Evolutionary conservation across 1,140 invertebrate genomes (phyloP).

Genomic region (Drosophila setifemur): DNA sequence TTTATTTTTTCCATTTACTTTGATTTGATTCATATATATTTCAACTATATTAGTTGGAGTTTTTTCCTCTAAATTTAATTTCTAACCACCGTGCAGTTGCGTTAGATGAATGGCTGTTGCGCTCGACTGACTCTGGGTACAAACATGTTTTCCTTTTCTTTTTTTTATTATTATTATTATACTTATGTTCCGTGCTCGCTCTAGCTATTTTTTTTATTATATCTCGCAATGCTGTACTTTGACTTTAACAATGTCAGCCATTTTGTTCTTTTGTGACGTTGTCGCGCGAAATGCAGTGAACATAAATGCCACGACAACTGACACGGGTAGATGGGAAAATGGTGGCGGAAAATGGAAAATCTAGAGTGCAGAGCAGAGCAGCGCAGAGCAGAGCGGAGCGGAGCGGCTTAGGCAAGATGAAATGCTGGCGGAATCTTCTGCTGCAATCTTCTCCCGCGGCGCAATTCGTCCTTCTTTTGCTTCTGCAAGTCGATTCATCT

Average conservation of each 20-base stretch:
- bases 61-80: no score
- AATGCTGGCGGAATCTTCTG: not conserved
- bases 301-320: constrained; percentile 39
- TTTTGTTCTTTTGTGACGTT: constrained; percentile 61
- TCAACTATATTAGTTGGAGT: no score
- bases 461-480: constrained; percentile 36
- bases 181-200: not conserved
- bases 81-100: not conserved
- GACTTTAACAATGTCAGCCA: constrained; percentile 71
- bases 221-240: constrained; percentile 45
- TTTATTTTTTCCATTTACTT: not conserved
- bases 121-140: constrained; percentile 2
- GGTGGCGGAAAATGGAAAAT: constrained; percentile 16
- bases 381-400: not conserved
- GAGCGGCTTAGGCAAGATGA: constrained; percentile 1
- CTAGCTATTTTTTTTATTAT: constrained; percentile 7
- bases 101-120: constrained; percentile 3
- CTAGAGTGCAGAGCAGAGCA: not conserved
- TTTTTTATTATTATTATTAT: constrained; percentile 15
- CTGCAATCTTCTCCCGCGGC: constrained; percentile 34
- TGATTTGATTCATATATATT: no score
- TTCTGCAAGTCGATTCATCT: constrained; percentile 54
- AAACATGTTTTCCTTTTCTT: constrained; percentile 16
- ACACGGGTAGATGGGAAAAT: constrained; percentile 5
- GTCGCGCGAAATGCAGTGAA: constrained; percentile 35